phyloP scores from a whole-genome alignment of 2,797 vertebrate species.

The Hapalemur alaotrensis region DNA sequence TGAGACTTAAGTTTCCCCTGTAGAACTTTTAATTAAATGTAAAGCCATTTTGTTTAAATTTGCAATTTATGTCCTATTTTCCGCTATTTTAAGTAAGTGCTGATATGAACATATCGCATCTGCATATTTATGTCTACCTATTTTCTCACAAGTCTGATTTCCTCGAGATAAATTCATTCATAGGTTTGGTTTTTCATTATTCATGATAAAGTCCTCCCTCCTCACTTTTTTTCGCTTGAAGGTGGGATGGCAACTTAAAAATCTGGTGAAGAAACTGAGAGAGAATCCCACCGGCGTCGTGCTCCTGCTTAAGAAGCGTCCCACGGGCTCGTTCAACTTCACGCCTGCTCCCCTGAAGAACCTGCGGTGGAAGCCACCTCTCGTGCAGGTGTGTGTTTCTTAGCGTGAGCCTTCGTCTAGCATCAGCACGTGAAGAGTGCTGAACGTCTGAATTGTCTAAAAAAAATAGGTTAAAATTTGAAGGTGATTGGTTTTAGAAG shows the following conservation, averaged over 20 bases:
- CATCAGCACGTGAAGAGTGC: accelerated
- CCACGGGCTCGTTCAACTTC: slow-evolving; percentile 88
- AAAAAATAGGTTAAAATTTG: background rate
- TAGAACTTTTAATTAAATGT: background rate
- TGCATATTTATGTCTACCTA: accelerated
- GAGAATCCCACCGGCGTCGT: slow-evolving; percentile 90
- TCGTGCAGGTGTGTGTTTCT: slow-evolving; percentile 88
- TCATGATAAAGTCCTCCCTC: background rate
- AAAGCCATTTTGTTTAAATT: background rate
- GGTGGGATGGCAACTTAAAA: slow-evolving; percentile 98
- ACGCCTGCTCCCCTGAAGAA: slow-evolving; percentile 93
- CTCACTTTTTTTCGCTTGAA: slow-evolving; percentile 69
- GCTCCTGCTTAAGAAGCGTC: slow-evolving; percentile 95
- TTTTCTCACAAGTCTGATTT: background rate
- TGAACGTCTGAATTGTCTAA: background rate
- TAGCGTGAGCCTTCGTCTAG: accelerated
- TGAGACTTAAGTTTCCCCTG: background rate
- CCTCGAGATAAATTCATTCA: background rate
- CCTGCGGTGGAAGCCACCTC: slow-evolving; percentile 94
- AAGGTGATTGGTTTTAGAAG: background rate
- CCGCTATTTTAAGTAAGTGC: background rate
- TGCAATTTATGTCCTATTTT: background rate
- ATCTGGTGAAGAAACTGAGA: slow-evolving; percentile 92
- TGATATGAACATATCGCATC: background rate
- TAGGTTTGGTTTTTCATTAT: background rate